Percentiles rank a stretch among this genome's conserved stretches.
Conservation (phyloP, 2,113 vertebrate genomes). For the Nycticorax nycticorax region DNA sequence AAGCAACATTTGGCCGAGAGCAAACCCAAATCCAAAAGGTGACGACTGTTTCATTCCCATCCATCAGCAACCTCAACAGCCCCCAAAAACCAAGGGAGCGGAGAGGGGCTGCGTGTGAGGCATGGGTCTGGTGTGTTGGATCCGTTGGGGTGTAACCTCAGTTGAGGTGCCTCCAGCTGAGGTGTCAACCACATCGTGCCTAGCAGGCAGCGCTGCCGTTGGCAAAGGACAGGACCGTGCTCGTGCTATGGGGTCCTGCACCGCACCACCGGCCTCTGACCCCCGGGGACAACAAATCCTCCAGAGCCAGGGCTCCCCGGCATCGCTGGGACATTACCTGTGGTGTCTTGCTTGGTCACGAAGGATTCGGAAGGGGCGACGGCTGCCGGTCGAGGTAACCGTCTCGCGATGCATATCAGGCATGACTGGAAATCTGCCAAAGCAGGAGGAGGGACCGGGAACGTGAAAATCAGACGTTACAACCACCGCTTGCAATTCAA, state of each 20-base stretch:
- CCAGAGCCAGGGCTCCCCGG: accelerated
- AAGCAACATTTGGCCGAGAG: neutral
- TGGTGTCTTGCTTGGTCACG: slow-evolving; percentile 95
- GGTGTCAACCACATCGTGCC: neutral
- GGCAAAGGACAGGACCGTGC: neutral
- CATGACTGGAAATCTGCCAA: slow-evolving; percentile 90
- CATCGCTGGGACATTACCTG: slow-evolving; percentile 74
- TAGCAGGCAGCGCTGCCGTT: neutral
- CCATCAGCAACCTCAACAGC: neutral
- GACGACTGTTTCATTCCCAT: neutral
- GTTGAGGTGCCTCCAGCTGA: neutral
- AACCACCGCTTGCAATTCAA: neutral
- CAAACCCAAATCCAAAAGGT: neutral
- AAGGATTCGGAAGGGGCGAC: slow-evolving; percentile 87
- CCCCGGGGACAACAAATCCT: neutral
- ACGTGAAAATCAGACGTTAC: neutral
- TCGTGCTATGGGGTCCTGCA: neutral
- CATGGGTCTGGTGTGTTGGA: neutral
- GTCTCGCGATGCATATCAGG: slow-evolving; percentile 91
- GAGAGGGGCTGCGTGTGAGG: neutral
- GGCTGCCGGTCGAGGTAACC: slow-evolving; percentile 82
- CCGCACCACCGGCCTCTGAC: neutral
- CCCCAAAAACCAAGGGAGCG: neutral
- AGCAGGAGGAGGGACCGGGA: neutral
- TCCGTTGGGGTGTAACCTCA: neutral